Evolutionary conservation across 2,113 vertebrate species (phyloP).

Genomic region (Oostethus manadensis): DNA sequence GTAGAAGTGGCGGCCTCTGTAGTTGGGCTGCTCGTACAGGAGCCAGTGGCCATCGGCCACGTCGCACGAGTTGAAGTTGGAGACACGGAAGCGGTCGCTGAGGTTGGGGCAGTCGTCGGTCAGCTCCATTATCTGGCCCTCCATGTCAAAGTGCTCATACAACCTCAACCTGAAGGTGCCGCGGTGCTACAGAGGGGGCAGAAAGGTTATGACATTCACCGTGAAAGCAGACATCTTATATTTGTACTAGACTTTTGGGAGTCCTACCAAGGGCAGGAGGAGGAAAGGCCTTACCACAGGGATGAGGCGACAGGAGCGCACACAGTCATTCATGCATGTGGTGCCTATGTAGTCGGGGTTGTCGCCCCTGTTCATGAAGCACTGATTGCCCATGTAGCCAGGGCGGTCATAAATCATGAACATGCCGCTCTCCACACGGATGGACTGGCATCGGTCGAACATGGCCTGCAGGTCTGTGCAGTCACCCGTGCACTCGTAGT

Average conservation of each 20-base stretch:
- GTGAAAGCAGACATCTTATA: too few species aligned
- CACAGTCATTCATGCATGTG: constrained; percentile 52
- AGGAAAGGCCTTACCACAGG: constrained; percentile 42
- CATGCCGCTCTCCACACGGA: constrained; percentile 58
- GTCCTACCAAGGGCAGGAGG: too few species aligned
- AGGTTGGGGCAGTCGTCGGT: constrained; percentile 63
- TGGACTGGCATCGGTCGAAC: constrained; percentile 59
- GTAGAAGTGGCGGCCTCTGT: constrained; percentile 62
- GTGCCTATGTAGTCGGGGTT: constrained; percentile 62
- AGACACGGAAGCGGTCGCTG: constrained; percentile 54
- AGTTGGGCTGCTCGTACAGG: constrained; percentile 69
- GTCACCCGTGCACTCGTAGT: constrained; percentile 59
- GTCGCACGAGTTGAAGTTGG: constrained; percentile 69
- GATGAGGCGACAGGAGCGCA: constrained; percentile 62
- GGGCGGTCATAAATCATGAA: constrained; percentile 65
- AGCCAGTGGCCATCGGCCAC: constrained; percentile 74
- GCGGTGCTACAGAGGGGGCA: constrained; percentile 38
- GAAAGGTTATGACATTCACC: background rate
- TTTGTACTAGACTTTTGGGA: too few species aligned
- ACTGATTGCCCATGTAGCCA: constrained; percentile 64
- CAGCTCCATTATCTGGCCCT: constrained; percentile 67
- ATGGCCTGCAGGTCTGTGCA: constrained; percentile 53
- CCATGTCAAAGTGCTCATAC: constrained; percentile 64
- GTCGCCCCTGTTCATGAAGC: constrained; percentile 61
- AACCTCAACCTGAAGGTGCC: constrained; percentile 61